Conservation (phyloP, 2,797 vertebrate species). For the Cyprinodon diabolis region DNA sequence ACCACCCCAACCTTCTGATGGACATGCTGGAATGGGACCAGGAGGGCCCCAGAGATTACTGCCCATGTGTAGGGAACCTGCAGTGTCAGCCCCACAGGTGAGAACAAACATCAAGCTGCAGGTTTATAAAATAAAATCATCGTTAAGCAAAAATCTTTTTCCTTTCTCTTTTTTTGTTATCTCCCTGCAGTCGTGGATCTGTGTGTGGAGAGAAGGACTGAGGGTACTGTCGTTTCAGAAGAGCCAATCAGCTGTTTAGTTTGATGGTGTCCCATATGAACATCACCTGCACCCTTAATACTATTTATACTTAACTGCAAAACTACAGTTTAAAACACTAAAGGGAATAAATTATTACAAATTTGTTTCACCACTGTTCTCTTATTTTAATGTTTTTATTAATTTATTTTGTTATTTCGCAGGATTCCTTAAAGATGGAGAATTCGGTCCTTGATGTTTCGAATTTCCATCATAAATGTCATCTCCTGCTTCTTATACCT, state of each 20-base stretch:
- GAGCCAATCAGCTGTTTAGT: background rate
- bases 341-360: slow-evolving; percentile 44
- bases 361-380: slow-evolving; percentile 19
- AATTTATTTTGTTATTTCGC: no score
- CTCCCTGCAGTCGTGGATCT: slow-evolving; percentile 54
- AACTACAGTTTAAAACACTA: slow-evolving; percentile 27
- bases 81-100: slow-evolving; percentile 88
- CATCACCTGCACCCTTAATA: slow-evolving; percentile 47
- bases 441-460: background rate
- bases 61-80: slow-evolving; percentile 85
- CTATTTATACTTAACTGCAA: slow-evolving; percentile 49
- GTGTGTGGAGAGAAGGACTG: slow-evolving; percentile 53
- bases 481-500: no score
- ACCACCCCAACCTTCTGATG: slow-evolving; percentile 85
- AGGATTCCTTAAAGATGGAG: background rate
- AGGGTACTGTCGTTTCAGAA: background rate
- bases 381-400: background rate
- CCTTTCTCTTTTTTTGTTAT: background rate
- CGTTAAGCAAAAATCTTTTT: background rate
- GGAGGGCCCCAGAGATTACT: slow-evolving; percentile 87
- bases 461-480: background rate
- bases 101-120: slow-evolving; percentile 24
- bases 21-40: slow-evolving; percentile 93
- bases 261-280: slow-evolving; percentile 20
- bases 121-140: background rate